Evolutionary conservation across 2,888 invertebrate species (phyloP).

Genomic region (Tiliacea citrago): DNA sequence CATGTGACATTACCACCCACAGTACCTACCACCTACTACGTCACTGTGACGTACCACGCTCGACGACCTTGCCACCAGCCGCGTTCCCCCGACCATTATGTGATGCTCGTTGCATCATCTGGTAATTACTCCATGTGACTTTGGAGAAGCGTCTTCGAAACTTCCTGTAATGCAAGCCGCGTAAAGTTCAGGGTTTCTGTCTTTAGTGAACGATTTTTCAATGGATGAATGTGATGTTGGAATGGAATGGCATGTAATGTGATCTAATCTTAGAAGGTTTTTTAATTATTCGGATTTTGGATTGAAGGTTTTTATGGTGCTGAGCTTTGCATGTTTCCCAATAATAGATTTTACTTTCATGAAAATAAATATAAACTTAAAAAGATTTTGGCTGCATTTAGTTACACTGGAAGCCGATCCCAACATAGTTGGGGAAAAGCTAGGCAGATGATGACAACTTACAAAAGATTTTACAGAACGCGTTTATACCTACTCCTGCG

Average conservation of each 20-base stretch:
- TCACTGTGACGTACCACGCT: constrained; percentile 62
- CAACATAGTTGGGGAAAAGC: no score
- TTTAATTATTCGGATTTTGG: constrained; percentile 18
- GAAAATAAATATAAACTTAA: not conserved
- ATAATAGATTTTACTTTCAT: not conserved
- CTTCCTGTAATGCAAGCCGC: constrained; percentile 53
- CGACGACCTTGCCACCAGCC: constrained; percentile 61
- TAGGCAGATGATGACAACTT: no score
- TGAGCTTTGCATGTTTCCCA: not conserved
- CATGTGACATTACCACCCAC: constrained; percentile 22
- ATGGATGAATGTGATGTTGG: constrained; percentile 6
- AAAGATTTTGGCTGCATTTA: no score
- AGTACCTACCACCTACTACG: constrained; percentile 50
- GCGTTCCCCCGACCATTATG: constrained; percentile 40
- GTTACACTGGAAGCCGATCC: no score
- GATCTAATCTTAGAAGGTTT: constrained; percentile 33
- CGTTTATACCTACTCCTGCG: no score
- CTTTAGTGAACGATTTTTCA: constrained; percentile 31
- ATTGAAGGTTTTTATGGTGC: constrained; percentile 28
- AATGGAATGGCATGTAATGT: no score
- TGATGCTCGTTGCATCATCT: constrained; percentile 55
- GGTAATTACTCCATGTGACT: constrained; percentile 59
- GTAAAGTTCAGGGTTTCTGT: constrained; percentile 54
- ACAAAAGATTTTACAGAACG: no score
- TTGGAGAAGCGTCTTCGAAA: constrained; percentile 48